phyloP scores from a whole-genome alignment of 2,797 vertebrate species.

The Labeo calbasu region DNA sequence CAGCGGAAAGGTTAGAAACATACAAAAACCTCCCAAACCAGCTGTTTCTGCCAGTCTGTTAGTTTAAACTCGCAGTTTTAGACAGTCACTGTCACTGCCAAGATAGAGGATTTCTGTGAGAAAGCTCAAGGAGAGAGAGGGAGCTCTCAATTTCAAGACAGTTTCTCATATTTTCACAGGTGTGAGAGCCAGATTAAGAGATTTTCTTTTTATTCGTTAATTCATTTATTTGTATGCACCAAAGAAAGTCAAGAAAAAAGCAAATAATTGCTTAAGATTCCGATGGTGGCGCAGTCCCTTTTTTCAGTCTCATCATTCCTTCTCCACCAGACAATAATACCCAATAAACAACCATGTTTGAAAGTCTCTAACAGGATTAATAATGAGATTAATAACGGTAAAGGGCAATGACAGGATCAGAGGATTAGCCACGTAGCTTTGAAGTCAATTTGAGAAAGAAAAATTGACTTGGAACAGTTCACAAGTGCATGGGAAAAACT shows the following conservation, averaged over 20 bases:
- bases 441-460: slow-evolving; percentile 74
- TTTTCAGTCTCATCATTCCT: slow-evolving; percentile 61
- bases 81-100: slow-evolving; percentile 40
- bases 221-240: slow-evolving; percentile 43
- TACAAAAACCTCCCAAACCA: neutral
- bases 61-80: slow-evolving; percentile 42
- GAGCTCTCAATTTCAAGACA: slow-evolving; percentile 39
- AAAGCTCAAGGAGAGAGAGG: slow-evolving; percentile 16
- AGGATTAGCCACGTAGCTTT: slow-evolving; percentile 79
- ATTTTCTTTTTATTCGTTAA: slow-evolving; percentile 31
- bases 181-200: slow-evolving; percentile 52
- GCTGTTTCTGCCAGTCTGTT: slow-evolving; percentile 16
- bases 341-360: slow-evolving; percentile 73
- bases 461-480: slow-evolving; percentile 72
- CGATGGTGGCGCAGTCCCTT: slow-evolving; percentile 10
- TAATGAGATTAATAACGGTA: slow-evolving; percentile 80
- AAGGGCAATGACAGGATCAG: slow-evolving; percentile 65
- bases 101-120: slow-evolving; percentile 30
- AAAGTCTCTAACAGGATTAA: slow-evolving; percentile 81
- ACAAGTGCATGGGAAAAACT: slow-evolving; percentile 3
- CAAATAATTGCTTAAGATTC: slow-evolving; percentile 39
- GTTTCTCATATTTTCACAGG: slow-evolving; percentile 52
- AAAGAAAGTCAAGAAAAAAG: slow-evolving; percentile 33
- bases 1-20: slow-evolving; percentile 23
- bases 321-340: slow-evolving; percentile 64